Conservation (phyloP, 2,113 vertebrate species). For the Rattus norvegicus region DNA sequence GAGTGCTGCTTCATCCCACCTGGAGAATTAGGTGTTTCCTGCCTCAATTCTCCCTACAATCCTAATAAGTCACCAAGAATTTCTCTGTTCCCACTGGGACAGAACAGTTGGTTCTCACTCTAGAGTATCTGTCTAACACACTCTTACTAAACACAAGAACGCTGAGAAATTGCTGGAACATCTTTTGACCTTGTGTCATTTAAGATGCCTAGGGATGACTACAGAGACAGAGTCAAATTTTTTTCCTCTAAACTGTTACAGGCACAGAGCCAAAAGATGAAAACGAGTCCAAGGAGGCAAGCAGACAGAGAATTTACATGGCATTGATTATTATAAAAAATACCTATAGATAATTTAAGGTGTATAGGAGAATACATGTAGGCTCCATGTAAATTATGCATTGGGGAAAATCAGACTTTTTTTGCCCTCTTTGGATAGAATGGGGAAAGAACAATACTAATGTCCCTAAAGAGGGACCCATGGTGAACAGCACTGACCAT, state of each 20-base stretch:
- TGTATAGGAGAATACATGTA: neutral
- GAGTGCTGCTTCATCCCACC: neutral
- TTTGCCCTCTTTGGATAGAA: neutral
- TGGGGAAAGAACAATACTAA: neutral
- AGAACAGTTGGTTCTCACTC: neutral
- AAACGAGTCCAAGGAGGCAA: neutral
- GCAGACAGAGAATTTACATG: neutral
- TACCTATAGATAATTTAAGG: neutral
- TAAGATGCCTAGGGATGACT: neutral
- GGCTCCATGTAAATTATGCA: neutral
- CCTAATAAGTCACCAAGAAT: conserved; percentile 18
- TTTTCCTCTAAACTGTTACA: neutral
- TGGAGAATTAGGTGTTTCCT: neutral
- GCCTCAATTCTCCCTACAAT: neutral
- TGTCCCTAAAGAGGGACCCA: no score
- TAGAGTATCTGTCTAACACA: neutral
- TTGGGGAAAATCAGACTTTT: neutral
- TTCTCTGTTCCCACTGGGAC: neutral
- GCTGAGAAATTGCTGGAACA: neutral
- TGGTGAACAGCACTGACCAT: no score
- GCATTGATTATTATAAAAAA: neutral
- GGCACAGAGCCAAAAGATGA: neutral
- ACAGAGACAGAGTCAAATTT: neutral
- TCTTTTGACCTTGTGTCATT: neutral
- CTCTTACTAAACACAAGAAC: neutral